Conservation (phyloP, 2,797 vertebrate species). For the Manis pentadactyla region DNA sequence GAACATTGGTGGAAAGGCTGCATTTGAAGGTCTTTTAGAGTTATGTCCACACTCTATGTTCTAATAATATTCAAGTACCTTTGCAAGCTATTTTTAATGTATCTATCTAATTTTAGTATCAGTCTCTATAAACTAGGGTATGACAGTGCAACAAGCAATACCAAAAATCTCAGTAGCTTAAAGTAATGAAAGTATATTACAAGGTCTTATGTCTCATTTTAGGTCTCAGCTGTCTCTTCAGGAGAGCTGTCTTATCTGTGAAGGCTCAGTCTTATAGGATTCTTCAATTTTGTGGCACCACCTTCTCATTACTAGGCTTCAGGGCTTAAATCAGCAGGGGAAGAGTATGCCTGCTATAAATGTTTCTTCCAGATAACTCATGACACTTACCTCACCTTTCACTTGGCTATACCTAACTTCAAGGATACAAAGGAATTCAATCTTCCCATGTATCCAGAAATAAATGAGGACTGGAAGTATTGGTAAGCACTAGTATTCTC, state of each 20-base stretch:
- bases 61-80: neutral
- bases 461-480: neutral
- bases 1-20: neutral
- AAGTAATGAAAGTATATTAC: neutral
- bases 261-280: neutral
- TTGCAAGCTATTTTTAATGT: neutral
- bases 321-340: neutral
- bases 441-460: neutral
- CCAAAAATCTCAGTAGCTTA: neutral
- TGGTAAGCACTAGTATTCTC: neutral
- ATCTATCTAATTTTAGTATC: neutral
- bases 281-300: neutral
- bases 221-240: neutral
- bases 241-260: neutral
- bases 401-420: neutral
- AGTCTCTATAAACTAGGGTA: neutral
- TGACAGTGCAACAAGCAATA: neutral
- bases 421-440: neutral
- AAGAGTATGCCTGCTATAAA: neutral
- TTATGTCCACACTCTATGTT: neutral
- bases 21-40: neutral
- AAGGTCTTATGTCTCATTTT: neutral
- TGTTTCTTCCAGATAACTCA: neutral
- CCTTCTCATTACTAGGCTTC: neutral
- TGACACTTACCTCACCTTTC: neutral